phyloP scores from a whole-genome alignment of 2,797 vertebrate genomes.

The Tokudaia muenninki region DNA sequence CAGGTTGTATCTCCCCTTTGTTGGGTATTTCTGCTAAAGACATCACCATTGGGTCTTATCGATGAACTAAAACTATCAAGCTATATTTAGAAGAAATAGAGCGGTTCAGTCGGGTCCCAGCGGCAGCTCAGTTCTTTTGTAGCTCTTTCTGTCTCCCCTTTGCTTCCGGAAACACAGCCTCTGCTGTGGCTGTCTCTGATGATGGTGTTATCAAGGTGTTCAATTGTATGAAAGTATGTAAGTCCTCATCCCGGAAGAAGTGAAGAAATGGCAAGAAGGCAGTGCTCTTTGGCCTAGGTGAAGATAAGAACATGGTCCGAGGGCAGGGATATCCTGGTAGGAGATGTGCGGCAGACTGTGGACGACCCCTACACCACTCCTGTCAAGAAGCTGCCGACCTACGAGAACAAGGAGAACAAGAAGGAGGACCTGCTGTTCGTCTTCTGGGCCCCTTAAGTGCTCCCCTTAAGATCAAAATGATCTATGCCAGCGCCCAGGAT shows the following conservation, averaged over 20 bases:
- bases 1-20: not conserved
- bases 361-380: not conserved
- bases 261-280: not conserved
- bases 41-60: not conserved
- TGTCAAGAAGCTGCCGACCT: not conserved
- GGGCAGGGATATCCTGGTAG: not conserved
- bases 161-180: not conserved
- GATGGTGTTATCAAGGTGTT: not conserved
- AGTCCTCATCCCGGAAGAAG: not conserved
- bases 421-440: not conserved
- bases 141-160: not conserved
- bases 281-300: not conserved
- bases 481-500: not conserved
- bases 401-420: not conserved
- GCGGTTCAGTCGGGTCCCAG: too few species aligned
- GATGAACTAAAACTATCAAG: not conserved
- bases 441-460: not conserved
- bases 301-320: not conserved
- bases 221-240: too few species aligned
- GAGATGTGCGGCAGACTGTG: not conserved
- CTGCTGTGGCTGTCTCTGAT: not conserved
- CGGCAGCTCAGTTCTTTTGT: not conserved
- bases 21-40: not conserved
- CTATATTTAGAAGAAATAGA: not conserved
- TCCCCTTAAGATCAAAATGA: not conserved